phyloP scores from a whole-genome alignment of 2,113 vertebrate genomes.

The Apodemus speciosus region DNA sequence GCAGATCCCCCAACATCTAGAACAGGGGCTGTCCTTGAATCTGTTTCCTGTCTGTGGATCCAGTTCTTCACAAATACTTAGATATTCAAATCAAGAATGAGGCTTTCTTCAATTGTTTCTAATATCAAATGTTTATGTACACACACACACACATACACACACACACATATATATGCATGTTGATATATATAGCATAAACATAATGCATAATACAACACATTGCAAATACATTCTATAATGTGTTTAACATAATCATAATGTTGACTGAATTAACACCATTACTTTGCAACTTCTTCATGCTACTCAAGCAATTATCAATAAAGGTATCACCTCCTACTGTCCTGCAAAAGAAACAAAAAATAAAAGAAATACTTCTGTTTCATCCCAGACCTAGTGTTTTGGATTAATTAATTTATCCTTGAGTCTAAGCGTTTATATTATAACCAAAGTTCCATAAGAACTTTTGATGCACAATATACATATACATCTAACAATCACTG shows the following conservation, averaged over 20 bases:
- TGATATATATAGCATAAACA: background rate
- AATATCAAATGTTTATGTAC: background rate
- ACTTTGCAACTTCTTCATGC: background rate
- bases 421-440: background rate
- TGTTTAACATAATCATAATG: background rate
- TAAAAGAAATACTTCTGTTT: background rate
- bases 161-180: background rate
- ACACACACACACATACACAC: background rate
- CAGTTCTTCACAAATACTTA: background rate
- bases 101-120: background rate
- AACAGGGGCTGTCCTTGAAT: no score
- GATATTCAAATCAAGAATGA: background rate
- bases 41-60: no score
- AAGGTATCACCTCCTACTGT: background rate
- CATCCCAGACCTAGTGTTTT: background rate
- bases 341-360: background rate
- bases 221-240: background rate
- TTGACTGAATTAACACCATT: background rate
- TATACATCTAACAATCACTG: background rate
- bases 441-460: background rate
- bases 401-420: slow-evolving; percentile 5
- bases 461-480: background rate
- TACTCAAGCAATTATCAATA: background rate
- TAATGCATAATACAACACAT: background rate
- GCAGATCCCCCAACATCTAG: no score